phyloP scores from a whole-genome alignment of 2,113 vertebrate species.

The Hyperoodon ampullatus region DNA sequence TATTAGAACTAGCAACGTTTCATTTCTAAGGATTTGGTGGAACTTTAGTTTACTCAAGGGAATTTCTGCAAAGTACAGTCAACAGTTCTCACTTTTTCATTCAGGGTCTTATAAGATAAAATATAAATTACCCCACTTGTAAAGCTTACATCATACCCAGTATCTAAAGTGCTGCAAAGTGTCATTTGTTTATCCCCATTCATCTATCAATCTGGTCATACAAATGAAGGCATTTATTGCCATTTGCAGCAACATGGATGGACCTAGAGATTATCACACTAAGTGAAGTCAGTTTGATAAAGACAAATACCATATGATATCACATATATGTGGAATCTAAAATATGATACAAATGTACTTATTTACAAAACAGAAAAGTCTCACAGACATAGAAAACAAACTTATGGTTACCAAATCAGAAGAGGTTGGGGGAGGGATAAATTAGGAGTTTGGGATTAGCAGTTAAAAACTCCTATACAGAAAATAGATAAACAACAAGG shows the following conservation, averaged over 20 bases:
- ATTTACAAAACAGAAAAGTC: neutral
- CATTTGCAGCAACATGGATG: neutral
- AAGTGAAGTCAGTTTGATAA: neutral
- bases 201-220: neutral
- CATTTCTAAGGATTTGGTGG: neutral
- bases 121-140: neutral
- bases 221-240: neutral
- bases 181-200: neutral
- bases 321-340: neutral
- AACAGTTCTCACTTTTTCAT: neutral
- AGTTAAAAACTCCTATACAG: neutral
- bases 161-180: neutral
- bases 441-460: neutral
- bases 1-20: neutral
- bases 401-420: neutral
- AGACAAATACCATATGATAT: no score
- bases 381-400: neutral
- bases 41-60: neutral
- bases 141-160: neutral
- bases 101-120: slow-evolving; percentile 1
- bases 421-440: neutral
- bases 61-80: neutral
- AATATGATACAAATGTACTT: neutral
- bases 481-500: neutral
- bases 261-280: neutral